Evolutionary conservation across 2,113 vertebrate genomes (phyloP).

Genomic region (Ifrita kowaldi): DNA sequence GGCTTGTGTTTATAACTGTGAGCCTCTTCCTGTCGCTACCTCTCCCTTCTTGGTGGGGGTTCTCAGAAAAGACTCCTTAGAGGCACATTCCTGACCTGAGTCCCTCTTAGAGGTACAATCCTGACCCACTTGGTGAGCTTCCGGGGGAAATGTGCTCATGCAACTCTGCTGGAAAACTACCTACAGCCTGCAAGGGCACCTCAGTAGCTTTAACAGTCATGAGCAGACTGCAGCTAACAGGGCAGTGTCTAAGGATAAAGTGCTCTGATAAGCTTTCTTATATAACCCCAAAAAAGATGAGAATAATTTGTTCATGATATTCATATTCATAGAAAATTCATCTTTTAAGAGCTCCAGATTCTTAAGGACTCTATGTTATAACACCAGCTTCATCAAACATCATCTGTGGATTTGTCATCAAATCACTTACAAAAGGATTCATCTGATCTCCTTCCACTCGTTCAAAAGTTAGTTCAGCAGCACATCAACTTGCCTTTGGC

Average conservation of each 20-base stretch:
- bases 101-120: not conserved
- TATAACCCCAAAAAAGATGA: not conserved
- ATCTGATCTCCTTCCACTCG: not conserved
- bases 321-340: not conserved
- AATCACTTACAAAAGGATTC: not conserved
- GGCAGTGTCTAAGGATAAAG: not conserved
- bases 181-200: not conserved
- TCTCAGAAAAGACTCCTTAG: not conserved
- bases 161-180: not conserved
- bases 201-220: not conserved
- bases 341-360: not conserved
- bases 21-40: accelerated
- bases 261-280: not conserved
- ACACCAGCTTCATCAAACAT: not conserved
- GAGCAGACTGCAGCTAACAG: not conserved
- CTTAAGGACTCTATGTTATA: not conserved
- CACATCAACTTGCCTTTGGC: not conserved
- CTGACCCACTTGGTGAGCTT: not conserved
- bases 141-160: not conserved
- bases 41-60: not conserved
- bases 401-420: not conserved
- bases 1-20: not conserved
- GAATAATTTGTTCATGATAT: not conserved
- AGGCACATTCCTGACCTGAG: not conserved
- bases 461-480: not conserved